These are phyloP conservation scores for Andrena flavipes DNA, from an alignment of 2,888 invertebrate genomes.

Conservation along the genomic window DNA sequence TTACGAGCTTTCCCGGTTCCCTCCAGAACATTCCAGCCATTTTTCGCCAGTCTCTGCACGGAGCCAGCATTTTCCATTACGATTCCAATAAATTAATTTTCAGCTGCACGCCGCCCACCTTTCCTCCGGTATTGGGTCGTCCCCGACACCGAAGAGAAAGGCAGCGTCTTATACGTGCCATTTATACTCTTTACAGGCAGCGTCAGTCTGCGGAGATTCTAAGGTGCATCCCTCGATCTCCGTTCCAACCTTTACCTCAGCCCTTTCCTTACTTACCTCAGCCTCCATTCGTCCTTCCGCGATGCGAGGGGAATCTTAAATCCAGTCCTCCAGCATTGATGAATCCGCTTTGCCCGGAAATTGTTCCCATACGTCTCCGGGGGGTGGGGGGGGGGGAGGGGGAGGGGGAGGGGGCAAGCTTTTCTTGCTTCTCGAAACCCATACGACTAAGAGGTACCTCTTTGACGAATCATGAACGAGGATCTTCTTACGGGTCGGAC, in stretches of 20 bases:
- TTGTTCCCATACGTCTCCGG: constrained; percentile 79
- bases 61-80: constrained; percentile 76
- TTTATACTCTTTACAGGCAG: constrained; percentile 78
- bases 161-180: constrained; percentile 76
- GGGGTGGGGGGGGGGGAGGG: constrained; percentile 47
- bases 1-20: constrained; percentile 52
- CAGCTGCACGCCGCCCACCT: constrained; percentile 67
- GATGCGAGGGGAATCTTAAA: constrained; percentile 76
- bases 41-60: constrained; percentile 70
- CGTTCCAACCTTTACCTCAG: constrained; percentile 50
- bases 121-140: constrained; percentile 55
- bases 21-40: constrained; percentile 54
- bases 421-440: constrained; percentile 62
- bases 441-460: constrained; percentile 42
- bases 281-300: constrained; percentile 51
- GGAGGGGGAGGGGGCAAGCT: constrained; percentile 63
- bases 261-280: constrained; percentile 60
- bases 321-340: constrained; percentile 79
- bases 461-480: constrained; percentile 60
- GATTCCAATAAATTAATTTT: constrained; percentile 79
- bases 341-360: constrained; percentile 80
- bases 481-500: constrained; percentile 44
- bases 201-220: constrained; percentile 73
- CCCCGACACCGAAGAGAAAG: constrained; percentile 52
- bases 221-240: constrained; percentile 69